Percentiles rank a stretch among this genome's conserved stretches.
These are phyloP conservation scores for Anoncus sp. DNA, from an alignment of 2,888 invertebrate genomes.

Conservation along the genomic window DNA sequence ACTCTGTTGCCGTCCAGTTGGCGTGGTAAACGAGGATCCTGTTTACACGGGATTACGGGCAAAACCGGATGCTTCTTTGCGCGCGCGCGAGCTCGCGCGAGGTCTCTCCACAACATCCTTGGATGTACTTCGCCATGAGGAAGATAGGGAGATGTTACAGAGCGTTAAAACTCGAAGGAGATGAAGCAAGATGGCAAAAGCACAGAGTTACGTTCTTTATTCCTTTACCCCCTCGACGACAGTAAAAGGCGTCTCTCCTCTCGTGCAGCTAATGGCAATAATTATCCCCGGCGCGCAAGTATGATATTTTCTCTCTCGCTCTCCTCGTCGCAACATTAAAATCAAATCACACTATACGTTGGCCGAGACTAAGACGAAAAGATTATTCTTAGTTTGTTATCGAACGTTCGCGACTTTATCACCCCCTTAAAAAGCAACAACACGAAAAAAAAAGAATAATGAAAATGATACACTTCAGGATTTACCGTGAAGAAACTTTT, in stretches of 20 bases:
- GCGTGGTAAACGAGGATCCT: slow-evolving; percentile 75
- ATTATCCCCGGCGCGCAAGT: slow-evolving; percentile 72
- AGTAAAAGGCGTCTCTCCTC: slow-evolving; percentile 73
- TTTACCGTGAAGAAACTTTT: not conserved
- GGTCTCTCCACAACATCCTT: slow-evolving; percentile 65
- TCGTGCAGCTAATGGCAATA: slow-evolving; percentile 80
- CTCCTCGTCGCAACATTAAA: slow-evolving; percentile 75
- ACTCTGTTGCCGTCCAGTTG: slow-evolving; percentile 69
- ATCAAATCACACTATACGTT: slow-evolving; percentile 75
- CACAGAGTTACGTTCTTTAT: slow-evolving; percentile 45
- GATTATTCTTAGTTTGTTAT: not conserved
- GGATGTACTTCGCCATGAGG: slow-evolving; percentile 28
- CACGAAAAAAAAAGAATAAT: not conserved
- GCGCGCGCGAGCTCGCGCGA: too few species aligned
- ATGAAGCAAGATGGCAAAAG: slow-evolving; percentile 32
- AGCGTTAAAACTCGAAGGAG: slow-evolving; percentile 35
- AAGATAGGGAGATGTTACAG: slow-evolving; percentile 7
- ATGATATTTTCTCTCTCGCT: slow-evolving; percentile 46
- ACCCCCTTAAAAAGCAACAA: slow-evolving; percentile 19
- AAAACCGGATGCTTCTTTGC: slow-evolving; percentile 72
- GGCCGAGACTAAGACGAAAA: not conserved
- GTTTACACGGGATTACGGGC: slow-evolving; percentile 75
- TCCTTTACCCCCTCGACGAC: slow-evolving; percentile 66
- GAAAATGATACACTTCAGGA: not conserved
- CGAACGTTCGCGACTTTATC: slow-evolving; percentile 6